phyloP scores from a whole-genome alignment of 2,113 vertebrate species.

The Phylloscopus trochilus region DNA sequence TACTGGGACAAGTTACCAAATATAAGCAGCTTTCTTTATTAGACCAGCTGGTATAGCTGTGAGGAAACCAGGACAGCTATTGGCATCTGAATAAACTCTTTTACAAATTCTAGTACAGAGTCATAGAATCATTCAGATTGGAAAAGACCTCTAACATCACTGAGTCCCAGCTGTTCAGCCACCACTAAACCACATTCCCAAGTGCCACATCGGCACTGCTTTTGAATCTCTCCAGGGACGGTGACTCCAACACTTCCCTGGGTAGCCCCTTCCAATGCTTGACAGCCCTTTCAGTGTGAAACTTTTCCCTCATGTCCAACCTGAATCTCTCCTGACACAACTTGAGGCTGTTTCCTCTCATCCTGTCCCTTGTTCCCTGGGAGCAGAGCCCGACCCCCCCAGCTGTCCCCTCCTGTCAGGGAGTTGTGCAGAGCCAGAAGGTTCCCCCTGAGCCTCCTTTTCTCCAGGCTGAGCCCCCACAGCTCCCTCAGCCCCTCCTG shows the following conservation, averaged over 20 bases:
- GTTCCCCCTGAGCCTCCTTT: no score
- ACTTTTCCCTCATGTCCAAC: no score
- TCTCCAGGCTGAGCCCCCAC: no score
- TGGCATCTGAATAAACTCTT: not conserved
- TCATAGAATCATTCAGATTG: not conserved
- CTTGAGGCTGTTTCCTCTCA: fast-evolving
- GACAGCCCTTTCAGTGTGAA: not conserved
- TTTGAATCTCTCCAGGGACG: not conserved
- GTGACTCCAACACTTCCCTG: not conserved
- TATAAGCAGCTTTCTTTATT: not conserved
- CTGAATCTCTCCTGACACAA: not conserved
- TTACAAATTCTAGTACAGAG: not conserved
- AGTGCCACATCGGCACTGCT: not conserved
- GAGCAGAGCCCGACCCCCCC: fast-evolving
- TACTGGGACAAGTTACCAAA: not conserved
- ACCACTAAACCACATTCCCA: not conserved
- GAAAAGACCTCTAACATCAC: not conserved
- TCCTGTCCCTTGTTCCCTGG: not conserved
- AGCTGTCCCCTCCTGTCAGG: not conserved
- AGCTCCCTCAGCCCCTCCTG: no score
- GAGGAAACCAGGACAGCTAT: not conserved
- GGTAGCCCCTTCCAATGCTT: not conserved
- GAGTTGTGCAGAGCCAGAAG: no score
- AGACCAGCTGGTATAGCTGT: not conserved
- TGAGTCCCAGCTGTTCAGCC: not conserved